Percentiles rank a stretch among this genome's conserved stretches.
phyloP scores from a whole-genome alignment of 2,888 invertebrate genomes.

The Aphodius granarius region DNA sequence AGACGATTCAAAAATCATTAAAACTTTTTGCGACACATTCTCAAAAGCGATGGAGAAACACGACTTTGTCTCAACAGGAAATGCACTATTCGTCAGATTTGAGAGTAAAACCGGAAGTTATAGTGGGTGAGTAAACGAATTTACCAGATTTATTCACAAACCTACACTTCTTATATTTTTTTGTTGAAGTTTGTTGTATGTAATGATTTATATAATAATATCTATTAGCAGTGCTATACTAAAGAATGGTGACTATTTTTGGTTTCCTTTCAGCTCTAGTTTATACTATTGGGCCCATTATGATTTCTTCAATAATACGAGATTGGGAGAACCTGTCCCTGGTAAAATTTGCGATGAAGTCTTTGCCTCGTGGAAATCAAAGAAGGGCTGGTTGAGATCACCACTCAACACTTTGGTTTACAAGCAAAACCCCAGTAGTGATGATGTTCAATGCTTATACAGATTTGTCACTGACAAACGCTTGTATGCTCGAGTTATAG shows the following conservation, averaged over 20 bases:
- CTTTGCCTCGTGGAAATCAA: constrained; percentile 81
- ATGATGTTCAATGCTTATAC: constrained; percentile 80
- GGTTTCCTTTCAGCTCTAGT: constrained; percentile 68
- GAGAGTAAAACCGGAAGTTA: constrained; percentile 92
- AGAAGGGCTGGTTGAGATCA: constrained; percentile 75
- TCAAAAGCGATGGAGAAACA: constrained; percentile 92
- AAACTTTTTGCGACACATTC: constrained; percentile 93
- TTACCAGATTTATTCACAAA: not conserved
- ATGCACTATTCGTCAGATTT: constrained; percentile 83
- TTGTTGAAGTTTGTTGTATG: not conserved
- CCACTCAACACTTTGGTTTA: constrained; percentile 87
- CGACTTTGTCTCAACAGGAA: constrained; percentile 87
- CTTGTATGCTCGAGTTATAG: constrained; percentile 77
- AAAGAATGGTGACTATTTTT: constrained; percentile 10
- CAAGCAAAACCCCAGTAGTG: constrained; percentile 71
- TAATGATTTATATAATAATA: too few species aligned
- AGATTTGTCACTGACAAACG: constrained; percentile 82
- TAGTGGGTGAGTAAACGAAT: constrained; percentile 66
- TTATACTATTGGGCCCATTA: constrained; percentile 94
- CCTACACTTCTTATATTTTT: not conserved
- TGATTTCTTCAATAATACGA: constrained; percentile 90
- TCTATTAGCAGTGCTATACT: too few species aligned
- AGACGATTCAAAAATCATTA: constrained; percentile 87
- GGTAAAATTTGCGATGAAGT: constrained; percentile 86
- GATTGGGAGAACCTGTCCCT: constrained; percentile 79